A percentile compares a stretch with the other conserved stretches of the same genome.
Conservation (phyloP, 2,888 invertebrate species). For the Cyclophora albipunctata region DNA sequence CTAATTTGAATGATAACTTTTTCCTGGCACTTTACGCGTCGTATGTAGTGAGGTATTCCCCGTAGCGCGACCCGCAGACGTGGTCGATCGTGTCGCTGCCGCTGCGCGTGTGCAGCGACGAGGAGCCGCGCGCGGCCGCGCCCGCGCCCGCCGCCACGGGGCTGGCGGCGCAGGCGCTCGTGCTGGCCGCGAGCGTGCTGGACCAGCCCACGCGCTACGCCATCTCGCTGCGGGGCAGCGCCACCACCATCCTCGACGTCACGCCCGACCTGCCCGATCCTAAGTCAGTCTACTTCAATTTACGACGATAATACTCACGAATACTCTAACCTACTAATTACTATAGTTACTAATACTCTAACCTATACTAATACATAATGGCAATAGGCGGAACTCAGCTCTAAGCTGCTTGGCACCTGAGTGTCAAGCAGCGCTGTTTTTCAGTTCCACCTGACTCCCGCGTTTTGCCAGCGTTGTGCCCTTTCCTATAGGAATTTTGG, state of each 20-base stretch:
- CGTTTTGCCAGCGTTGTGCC: too few species aligned
- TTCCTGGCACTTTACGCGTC: too few species aligned
- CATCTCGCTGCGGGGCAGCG: conserved; percentile 86
- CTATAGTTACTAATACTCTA: too few species aligned
- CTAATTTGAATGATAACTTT: too few species aligned
- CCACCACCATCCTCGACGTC: conserved; percentile 87
- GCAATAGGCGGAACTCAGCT: too few species aligned
- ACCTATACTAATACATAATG: too few species aligned
- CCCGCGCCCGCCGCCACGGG: conserved; percentile 61
- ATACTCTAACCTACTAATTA: too few species aligned
- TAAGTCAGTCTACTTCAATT: conserved; percentile 36
- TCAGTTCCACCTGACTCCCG: too few species aligned
- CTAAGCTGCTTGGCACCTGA: too few species aligned
- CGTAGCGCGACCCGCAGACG: conserved; percentile 26
- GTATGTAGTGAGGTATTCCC: background rate
- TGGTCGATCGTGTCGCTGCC: conserved; percentile 55
- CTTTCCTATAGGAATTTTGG: too few species aligned
- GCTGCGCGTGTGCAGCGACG: conserved; percentile 54
- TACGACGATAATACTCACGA: too few species aligned
- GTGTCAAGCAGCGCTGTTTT: too few species aligned
- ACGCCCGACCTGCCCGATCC: conserved; percentile 69
- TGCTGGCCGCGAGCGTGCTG: conserved; percentile 87
- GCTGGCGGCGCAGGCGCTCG: conserved; percentile 84
- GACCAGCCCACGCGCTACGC: conserved; percentile 91
- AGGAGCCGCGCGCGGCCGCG: conserved; percentile 24